These are phyloP conservation scores for Tenebrio molitor DNA, from an alignment of 1,140 invertebrate species.

Conservation along the genomic window DNA sequence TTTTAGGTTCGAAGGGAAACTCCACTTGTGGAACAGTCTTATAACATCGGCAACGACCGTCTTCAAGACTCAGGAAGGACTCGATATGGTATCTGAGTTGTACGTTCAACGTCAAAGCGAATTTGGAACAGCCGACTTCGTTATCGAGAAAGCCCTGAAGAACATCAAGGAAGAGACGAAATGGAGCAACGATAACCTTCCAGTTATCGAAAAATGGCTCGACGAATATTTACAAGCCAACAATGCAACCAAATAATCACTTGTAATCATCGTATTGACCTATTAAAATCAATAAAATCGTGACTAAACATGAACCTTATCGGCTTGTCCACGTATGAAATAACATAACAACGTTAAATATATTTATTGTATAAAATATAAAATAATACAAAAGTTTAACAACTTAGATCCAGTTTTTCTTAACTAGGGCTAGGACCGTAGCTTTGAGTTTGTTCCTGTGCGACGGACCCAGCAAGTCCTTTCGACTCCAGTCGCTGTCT, in stretches of 20 bases:
- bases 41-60: conserved; percentile 78
- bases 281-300: not conserved
- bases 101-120: conserved; percentile 72
- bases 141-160: conserved; percentile 76
- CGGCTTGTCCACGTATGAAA: not conserved
- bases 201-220: conserved; percentile 78
- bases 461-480: conserved; percentile 62
- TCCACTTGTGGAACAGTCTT: conserved; percentile 79
- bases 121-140: conserved; percentile 76
- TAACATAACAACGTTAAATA: conserved; percentile 13
- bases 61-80: conserved; percentile 79
- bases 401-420: conserved; percentile 59
- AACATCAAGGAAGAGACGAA: conserved; percentile 77
- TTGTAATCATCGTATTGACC: not conserved
- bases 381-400: conserved; percentile 4
- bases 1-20: conserved; percentile 74
- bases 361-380: conserved; percentile 35
- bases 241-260: conserved; percentile 37
- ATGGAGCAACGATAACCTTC: conserved; percentile 79
- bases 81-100: conserved; percentile 75
- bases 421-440: conserved; percentile 60
- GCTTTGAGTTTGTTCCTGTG: conserved; percentile 62
- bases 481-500: conserved; percentile 62
- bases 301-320: not conserved
- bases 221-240: conserved; percentile 68